These are phyloP conservation scores for Synanthedon vespiformis DNA, from an alignment of 2,888 invertebrate species.

Conservation along the genomic window DNA sequence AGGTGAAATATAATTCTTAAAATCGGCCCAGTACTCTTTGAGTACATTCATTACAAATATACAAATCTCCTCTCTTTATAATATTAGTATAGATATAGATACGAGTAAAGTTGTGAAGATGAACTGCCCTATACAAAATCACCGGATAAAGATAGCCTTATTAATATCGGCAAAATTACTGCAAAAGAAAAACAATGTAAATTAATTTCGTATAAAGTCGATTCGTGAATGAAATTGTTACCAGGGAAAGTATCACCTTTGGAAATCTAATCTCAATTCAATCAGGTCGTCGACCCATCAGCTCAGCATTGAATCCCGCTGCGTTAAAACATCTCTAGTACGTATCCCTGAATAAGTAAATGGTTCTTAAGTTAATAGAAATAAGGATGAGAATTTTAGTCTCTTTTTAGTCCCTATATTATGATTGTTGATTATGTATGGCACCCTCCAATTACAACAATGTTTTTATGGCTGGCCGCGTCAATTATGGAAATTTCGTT, in stretches of 20 bases:
- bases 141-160: no score
- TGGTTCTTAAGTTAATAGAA: neutral
- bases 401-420: conserved; percentile 1
- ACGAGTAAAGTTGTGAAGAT: no score
- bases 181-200: no score
- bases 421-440: conserved; percentile 12
- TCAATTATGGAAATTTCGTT: conserved; percentile 49
- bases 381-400: conserved; percentile 1
- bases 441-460: conserved; percentile 24
- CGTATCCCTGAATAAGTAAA: neutral
- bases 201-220: neutral
- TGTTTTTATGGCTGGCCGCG: conserved; percentile 41
- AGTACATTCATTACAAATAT: no score
- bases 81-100: no score
- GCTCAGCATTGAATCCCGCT: conserved; percentile 1
- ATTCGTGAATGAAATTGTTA: neutral
- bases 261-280: conserved; percentile 6
- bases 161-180: no score
- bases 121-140: no score
- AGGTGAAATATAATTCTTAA: no score
- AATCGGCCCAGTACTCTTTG: no score
- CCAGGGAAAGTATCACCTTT: neutral
- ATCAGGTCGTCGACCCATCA: conserved; percentile 27
- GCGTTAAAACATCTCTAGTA: neutral
- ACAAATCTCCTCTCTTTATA: no score